A percentile compares a stretch with the other conserved stretches of the same genome.
Evolutionary conservation across 1,140 invertebrate genomes (phyloP).

Genomic region (Plodia interpunctella): DNA sequence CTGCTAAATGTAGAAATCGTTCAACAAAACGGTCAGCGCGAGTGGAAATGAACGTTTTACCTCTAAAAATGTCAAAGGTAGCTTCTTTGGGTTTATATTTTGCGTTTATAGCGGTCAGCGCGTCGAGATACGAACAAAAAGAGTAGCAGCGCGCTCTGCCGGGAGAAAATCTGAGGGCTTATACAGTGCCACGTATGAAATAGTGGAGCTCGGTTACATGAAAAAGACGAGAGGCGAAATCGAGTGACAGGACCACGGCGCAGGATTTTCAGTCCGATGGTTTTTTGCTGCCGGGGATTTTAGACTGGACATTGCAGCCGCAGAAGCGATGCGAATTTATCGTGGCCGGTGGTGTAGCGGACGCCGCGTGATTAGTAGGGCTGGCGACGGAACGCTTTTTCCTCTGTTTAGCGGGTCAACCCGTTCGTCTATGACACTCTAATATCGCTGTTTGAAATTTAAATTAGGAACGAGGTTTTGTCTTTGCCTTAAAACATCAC

Average conservation of each 20-base stretch:
- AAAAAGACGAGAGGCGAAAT: conserved; percentile 75
- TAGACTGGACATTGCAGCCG: conserved; percentile 50
- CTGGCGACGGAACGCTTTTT: conserved; percentile 16
- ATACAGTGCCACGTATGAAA: conserved; percentile 74
- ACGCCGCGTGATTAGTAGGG: conserved; percentile 55
- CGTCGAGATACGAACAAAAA: conserved; percentile 66
- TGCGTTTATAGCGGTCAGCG: conserved; percentile 73
- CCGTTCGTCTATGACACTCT: conserved; percentile 5
- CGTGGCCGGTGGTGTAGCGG: conserved; percentile 34
- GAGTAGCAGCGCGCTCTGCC: conserved; percentile 53
- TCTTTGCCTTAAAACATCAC: background rate
- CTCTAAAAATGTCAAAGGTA: conserved; percentile 73
- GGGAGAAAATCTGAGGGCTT: conserved; percentile 73
- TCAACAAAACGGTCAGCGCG: conserved; percentile 40
- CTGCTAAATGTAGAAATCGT: conserved; percentile 4
- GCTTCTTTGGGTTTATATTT: conserved; percentile 74
- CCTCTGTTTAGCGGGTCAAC: conserved; percentile 2
- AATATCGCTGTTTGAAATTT: conserved; percentile 1
- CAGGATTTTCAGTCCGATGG: conserved; percentile 65
- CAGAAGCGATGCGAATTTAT: conserved; percentile 61
- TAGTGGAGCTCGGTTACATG: conserved; percentile 71
- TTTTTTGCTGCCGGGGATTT: conserved; percentile 65
- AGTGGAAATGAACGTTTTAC: conserved; percentile 67
- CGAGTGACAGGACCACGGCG: conserved; percentile 69
- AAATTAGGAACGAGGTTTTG: background rate